Percentiles rank a stretch among this genome's conserved stretches.
These are phyloP conservation scores for Drosophila sordidula DNA, from an alignment of 2,888 invertebrate genomes.

Conservation along the genomic window DNA sequence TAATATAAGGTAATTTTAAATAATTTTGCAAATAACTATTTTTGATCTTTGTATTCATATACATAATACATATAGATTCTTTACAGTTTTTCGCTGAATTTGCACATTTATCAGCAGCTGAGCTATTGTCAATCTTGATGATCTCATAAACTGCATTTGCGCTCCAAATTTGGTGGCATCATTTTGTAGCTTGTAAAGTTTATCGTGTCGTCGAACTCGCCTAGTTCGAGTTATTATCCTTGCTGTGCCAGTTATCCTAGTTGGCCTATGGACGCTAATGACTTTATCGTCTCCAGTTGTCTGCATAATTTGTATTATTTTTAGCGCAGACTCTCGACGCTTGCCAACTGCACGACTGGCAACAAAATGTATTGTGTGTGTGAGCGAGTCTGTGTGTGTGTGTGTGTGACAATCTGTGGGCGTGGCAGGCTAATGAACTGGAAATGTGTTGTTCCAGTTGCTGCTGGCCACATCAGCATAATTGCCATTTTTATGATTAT, in stretches of 20 bases:
- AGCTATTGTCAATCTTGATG: slow-evolving; percentile 12
- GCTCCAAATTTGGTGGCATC: slow-evolving; percentile 7
- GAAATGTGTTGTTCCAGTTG: slow-evolving; percentile 53
- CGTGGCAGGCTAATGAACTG: slow-evolving; percentile 71
- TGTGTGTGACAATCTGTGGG: slow-evolving; percentile 13
- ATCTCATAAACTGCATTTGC: slow-evolving; percentile 13
- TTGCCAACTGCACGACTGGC: slow-evolving; percentile 56
- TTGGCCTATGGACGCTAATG: slow-evolving; percentile 62
- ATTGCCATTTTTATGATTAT: slow-evolving; percentile 72
- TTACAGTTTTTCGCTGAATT: too few species aligned
- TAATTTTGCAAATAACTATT: too few species aligned
- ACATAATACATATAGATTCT: too few species aligned
- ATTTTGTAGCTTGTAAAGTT: slow-evolving; percentile 6
- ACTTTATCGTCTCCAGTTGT: slow-evolving; percentile 67
- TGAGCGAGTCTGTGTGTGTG: slow-evolving; percentile 15
- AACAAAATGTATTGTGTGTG: slow-evolving; percentile 4
- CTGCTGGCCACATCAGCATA: slow-evolving; percentile 57
- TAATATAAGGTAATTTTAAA: too few species aligned
- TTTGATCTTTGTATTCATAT: too few species aligned
- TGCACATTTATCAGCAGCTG: too few species aligned
- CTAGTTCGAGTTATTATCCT: slow-evolving; percentile 7
- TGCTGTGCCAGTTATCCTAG: slow-evolving; percentile 19
- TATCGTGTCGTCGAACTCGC: slow-evolving; percentile 27
- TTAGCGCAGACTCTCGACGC: slow-evolving; percentile 33
- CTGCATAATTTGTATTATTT: slow-evolving; percentile 70